Evolutionary conservation across 2,888 invertebrate species (phyloP).

Genomic region (Catocala fraxini): DNA sequence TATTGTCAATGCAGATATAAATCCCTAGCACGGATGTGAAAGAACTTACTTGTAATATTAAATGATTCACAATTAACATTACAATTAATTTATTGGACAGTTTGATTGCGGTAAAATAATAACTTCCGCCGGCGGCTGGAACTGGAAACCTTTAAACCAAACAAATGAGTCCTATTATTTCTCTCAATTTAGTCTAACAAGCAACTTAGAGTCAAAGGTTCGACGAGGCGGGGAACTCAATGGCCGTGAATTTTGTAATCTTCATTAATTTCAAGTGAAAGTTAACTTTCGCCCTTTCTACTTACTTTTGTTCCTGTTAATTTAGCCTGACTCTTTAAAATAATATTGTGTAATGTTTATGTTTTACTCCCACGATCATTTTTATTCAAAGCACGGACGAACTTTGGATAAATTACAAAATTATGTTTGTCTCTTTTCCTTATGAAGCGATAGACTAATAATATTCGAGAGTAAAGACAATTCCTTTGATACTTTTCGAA

Average conservation of each 20-base stretch:
- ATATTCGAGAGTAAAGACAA: too few relatives aligned
- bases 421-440: conserved; percentile 34
- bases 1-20: too few relatives aligned
- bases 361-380: conserved; percentile 29
- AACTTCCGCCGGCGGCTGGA: conserved; percentile 66
- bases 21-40: too few relatives aligned
- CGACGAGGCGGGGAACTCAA: conserved; percentile 83
- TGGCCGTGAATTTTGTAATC: conserved; percentile 87
- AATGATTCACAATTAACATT: conserved; percentile 21
- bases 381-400: too few relatives aligned
- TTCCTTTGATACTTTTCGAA: not conserved
- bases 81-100: conserved; percentile 42
- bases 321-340: conserved; percentile 57
- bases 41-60: not conserved
- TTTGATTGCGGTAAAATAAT: conserved; percentile 69
- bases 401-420: conserved; percentile 2
- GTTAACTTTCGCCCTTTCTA: conserved; percentile 73
- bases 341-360: conserved; percentile 51
- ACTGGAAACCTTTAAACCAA: conserved; percentile 79
- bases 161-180: conserved; percentile 86
- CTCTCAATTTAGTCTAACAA: conserved; percentile 87
- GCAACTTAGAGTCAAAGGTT: conserved; percentile 84
- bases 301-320: conserved; percentile 73
- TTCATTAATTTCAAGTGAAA: conserved; percentile 85
- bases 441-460: conserved; percentile 6